A percentile compares a stretch with the other conserved stretches of the same genome.
Evolutionary conservation across 1,140 invertebrate species (phyloP).

Genomic region (Trachymyrmex septentrionalis): DNA sequence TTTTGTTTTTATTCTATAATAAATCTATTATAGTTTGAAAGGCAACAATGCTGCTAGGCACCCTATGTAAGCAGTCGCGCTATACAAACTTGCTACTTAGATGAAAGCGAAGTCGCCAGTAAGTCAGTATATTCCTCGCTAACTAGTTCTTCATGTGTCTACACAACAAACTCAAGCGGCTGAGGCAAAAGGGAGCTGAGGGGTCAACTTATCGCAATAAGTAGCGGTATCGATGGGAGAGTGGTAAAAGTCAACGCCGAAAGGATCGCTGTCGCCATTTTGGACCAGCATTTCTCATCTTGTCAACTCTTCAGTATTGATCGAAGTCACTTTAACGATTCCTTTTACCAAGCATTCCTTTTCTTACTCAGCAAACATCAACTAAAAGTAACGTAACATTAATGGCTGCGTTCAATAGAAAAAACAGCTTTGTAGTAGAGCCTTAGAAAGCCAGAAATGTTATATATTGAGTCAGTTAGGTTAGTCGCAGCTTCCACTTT

Average conservation of each 20-base stretch:
- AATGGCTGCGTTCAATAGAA: too few species aligned
- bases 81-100: slow-evolving; percentile 11
- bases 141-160: slow-evolving; percentile 27
- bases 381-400: too few species aligned
- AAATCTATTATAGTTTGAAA: background rate
- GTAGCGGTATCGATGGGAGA: background rate
- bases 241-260: slow-evolving; percentile 9
- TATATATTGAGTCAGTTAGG: too few species aligned
- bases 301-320: background rate
- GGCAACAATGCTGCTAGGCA: background rate
- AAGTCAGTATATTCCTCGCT: background rate
- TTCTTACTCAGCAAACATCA: background rate
- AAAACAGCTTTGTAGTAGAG: too few species aligned
- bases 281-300: background rate
- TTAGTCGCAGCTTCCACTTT: too few species aligned
- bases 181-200: background rate
- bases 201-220: slow-evolving; percentile 13
- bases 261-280: slow-evolving; percentile 22
- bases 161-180: slow-evolving; percentile 21
- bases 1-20: background rate
- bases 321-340: background rate
- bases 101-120: slow-evolving; percentile 21
- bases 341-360: background rate
- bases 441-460: too few species aligned
- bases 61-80: background rate